phyloP scores from a whole-genome alignment of 2,797 vertebrate genomes.

The Cyprinodon diabolis region DNA sequence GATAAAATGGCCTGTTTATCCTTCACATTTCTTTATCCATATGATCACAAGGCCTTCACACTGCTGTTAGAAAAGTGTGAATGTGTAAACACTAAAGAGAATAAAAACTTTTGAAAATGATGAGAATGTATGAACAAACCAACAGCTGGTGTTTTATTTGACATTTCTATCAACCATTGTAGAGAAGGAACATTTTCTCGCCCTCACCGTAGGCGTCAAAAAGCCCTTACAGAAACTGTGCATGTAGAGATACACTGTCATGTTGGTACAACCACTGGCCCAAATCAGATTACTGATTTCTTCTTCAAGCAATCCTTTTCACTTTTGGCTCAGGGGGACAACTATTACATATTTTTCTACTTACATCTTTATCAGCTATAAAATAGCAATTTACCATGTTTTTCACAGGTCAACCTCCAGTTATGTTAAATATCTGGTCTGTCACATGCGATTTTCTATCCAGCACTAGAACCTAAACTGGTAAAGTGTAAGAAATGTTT shows the following conservation, averaged over 20 bases:
- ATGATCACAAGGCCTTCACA: conserved; percentile 17
- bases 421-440: not conserved
- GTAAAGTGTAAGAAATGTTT: too few relatives aligned
- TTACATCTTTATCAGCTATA: not conserved
- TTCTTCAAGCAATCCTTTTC: conserved; percentile 14
- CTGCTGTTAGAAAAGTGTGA: conserved; percentile 61
- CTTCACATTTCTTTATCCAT: conserved; percentile 9
- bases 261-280: conserved; percentile 21
- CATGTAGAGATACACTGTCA: conserved; percentile 21
- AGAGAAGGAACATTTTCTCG: conserved; percentile 69
- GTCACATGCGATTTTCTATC: too few relatives aligned
- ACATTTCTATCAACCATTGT: conserved; percentile 71
- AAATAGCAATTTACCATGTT: not conserved
- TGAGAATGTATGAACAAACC: conserved; percentile 24
- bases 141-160: conserved; percentile 72
- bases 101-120: conserved; percentile 35
- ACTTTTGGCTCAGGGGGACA: not conserved
- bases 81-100: conserved; percentile 67
- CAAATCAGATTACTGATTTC: conserved; percentile 32
- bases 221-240: conserved; percentile 70
- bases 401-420: not conserved
- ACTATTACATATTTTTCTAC: conserved; percentile 19
- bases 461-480: too few relatives aligned
- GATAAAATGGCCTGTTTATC: not conserved
- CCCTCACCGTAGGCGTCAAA: conserved; percentile 66